A percentile compares a stretch with the other conserved stretches of the same genome.
Conservation (phyloP, 1,140 invertebrate species). For the Idris sp. region DNA sequence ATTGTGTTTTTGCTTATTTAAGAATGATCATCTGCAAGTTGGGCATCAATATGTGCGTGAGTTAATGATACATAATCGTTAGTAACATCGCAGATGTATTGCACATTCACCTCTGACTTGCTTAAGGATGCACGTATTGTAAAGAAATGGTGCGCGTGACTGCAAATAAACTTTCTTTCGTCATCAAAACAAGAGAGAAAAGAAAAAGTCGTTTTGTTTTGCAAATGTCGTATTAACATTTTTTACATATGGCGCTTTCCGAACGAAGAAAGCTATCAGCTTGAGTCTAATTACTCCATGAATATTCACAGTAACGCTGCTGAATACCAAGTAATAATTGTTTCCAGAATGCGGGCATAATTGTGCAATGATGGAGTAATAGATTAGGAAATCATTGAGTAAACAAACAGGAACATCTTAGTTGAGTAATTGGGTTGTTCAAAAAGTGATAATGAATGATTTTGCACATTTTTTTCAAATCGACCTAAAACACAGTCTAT, state of each 20-base stretch:
- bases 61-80: constrained; percentile 37
- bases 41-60: constrained; percentile 39
- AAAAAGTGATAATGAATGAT: constrained; percentile 1
- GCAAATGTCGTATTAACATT: constrained; percentile 55
- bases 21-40: constrained; percentile 14
- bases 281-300: constrained; percentile 19
- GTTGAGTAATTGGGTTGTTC: constrained; percentile 19
- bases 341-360: constrained; percentile 26
- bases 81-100: constrained; percentile 40
- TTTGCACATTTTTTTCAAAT: too few species aligned
- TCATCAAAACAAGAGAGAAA: constrained; percentile 51
- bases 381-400: constrained; percentile 21
- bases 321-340: constrained; percentile 23
- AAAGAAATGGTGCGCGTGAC: constrained; percentile 54
- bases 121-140: constrained; percentile 45
- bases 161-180: constrained; percentile 53
- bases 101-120: constrained; percentile 51
- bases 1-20: too few species aligned
- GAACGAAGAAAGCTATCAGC: constrained; percentile 49
- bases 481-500: too few species aligned
- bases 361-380: constrained; percentile 37
- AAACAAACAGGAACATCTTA: constrained; percentile 9
- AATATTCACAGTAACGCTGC: constrained; percentile 14
- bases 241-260: constrained; percentile 18
- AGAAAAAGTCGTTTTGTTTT: constrained; percentile 53